Conservation (phyloP, 2,113 vertebrate species). For the Xiphophorus maculatus region DNA sequence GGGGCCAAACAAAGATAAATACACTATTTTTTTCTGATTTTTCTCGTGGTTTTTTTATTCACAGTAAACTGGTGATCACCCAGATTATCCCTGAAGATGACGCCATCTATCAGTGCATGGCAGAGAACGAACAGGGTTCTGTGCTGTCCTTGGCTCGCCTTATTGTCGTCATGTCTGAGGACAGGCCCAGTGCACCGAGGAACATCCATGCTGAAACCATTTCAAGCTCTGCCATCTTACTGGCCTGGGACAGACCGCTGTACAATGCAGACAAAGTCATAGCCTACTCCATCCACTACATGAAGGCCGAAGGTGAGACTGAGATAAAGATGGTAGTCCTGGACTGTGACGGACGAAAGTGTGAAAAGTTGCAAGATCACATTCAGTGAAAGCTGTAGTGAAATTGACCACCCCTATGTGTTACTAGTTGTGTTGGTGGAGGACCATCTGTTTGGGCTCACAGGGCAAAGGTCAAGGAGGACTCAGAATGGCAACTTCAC, state of each 20-base stretch:
- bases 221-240: conserved; percentile 96
- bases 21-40: background rate
- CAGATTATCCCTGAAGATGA: conserved; percentile 98
- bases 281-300: conserved; percentile 98
- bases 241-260: conserved; percentile 94
- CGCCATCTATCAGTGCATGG: conserved; percentile 96
- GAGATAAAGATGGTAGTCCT: background rate
- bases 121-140: conserved; percentile 90
- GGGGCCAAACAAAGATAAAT: too few species aligned
- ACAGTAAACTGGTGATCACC: conserved; percentile 97
- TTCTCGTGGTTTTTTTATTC: conserved; percentile 9
- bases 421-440: conserved; percentile 37
- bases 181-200: conserved; percentile 93
- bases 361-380: conserved; percentile 10
- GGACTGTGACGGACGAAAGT: background rate
- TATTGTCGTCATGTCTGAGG: conserved; percentile 96
- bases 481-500: conserved; percentile 62
- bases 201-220: conserved; percentile 93
- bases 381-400: background rate
- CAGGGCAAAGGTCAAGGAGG: conserved; percentile 69
- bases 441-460: conserved; percentile 73
- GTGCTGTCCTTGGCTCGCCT: conserved; percentile 89
- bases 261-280: conserved; percentile 98
- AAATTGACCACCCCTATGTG: conserved; percentile 21
- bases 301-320: conserved; percentile 94